Conservation (phyloP, 1,140 invertebrate genomes). For the Hycleus cichorii region DNA sequence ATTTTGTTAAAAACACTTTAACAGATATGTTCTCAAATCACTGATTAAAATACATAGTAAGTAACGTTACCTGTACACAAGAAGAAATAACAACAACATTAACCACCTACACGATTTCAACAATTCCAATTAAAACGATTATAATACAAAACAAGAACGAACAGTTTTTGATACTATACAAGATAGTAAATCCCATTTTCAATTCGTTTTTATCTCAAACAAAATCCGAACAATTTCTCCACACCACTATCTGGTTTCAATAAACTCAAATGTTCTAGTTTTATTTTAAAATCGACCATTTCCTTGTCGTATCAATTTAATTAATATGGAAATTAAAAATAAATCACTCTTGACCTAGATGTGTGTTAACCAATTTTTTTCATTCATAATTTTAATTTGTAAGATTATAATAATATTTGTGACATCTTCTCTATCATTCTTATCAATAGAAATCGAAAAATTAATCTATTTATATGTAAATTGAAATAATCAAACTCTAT, state of each 20-base stretch:
- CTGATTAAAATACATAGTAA: no score
- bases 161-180: not conserved
- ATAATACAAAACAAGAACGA: not conserved
- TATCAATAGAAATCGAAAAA: constrained; percentile 8
- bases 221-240: no score
- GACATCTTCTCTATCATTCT: constrained; percentile 3
- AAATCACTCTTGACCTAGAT: no score
- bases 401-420: not conserved
- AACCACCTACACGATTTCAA: not conserved
- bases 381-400: not conserved
- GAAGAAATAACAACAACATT: not conserved
- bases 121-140: not conserved
- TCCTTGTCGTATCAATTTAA: no score
- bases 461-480: constrained; percentile 10
- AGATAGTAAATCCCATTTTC: no score
- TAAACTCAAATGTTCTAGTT: no score
- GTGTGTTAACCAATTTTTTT: not conserved
- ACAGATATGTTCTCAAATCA: not conserved
- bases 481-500: not conserved
- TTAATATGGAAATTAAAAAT: no score
- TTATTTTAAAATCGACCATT: no score
- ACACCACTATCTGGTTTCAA: no score
- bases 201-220: no score
- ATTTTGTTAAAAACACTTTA: constrained; percentile 4
- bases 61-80: no score